These are phyloP conservation scores for Patella pellucida DNA, from an alignment of 2,888 invertebrate species.

Conservation along the genomic window DNA sequence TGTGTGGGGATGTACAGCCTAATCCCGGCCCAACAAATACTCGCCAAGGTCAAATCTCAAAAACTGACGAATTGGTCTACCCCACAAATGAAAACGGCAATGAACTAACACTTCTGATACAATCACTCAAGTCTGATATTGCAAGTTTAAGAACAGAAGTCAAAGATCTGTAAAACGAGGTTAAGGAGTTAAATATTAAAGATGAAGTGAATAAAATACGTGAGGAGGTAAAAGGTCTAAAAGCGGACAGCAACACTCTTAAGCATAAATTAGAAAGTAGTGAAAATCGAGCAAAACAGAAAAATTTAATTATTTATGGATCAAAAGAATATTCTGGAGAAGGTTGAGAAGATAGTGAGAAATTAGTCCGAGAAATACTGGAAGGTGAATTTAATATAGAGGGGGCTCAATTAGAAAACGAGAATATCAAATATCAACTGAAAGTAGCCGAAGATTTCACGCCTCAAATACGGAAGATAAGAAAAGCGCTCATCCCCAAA, in stretches of 20 bases:
- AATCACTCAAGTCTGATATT: too few relatives aligned
- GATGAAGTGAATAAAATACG: not conserved
- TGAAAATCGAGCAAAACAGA: constrained; percentile 8
- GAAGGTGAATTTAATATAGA: not conserved
- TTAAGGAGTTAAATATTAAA: not conserved
- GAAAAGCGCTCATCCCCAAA: not conserved
- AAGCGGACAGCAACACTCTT: not conserved
- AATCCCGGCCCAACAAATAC: too few relatives aligned
- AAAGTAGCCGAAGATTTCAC: constrained; percentile 4
- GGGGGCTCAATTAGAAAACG: not conserved
- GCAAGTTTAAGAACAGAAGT: too few relatives aligned
- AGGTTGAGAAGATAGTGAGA: not conserved
- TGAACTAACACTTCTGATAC: too few relatives aligned
- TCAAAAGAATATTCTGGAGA: not conserved
- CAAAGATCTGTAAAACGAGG: too few relatives aligned
- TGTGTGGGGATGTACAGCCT: too few relatives aligned
- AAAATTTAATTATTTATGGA: constrained; percentile 3
- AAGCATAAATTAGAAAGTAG: not conserved
- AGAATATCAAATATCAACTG: too few relatives aligned
- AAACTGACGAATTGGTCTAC: too few relatives aligned
- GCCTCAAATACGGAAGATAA: not conserved
- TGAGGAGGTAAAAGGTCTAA: not conserved
- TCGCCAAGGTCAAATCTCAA: too few relatives aligned
- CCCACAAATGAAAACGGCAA: too few relatives aligned
- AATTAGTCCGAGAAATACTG: not conserved